These are phyloP conservation scores for Mirounga angustirostris DNA, from an alignment of 2,113 vertebrate species.

Conservation along the genomic window DNA sequence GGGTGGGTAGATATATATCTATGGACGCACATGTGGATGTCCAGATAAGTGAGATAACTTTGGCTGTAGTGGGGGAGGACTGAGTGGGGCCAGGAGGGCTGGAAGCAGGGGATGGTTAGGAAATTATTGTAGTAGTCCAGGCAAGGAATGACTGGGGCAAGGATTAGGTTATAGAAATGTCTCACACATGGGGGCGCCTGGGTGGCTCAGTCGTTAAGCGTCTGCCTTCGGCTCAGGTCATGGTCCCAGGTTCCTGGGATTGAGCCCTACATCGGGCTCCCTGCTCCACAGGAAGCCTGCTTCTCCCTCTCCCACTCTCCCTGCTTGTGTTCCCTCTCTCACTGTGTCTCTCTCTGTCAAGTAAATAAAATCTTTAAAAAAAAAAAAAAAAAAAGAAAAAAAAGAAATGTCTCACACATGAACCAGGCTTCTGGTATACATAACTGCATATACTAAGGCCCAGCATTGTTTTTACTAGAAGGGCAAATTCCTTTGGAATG, in stretches of 20 bases:
- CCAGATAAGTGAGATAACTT: not conserved
- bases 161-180: not conserved
- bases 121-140: not conserved
- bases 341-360: too few relatives aligned
- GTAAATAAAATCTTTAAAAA: too few relatives aligned
- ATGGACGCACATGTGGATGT: accelerated
- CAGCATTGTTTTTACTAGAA: not conserved
- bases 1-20: not conserved
- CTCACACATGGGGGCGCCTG: not conserved
- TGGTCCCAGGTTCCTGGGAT: too few relatives aligned
- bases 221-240: too few relatives aligned
- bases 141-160: not conserved
- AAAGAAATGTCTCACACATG: not conserved
- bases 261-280: too few relatives aligned
- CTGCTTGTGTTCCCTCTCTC: too few relatives aligned
- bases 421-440: not conserved
- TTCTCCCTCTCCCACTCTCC: too few relatives aligned
- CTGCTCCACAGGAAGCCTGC: too few relatives aligned
- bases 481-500: slow-evolving; percentile 22
- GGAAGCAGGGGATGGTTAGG: not conserved
- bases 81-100: not conserved
- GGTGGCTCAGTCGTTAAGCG: too few relatives aligned
- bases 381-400: too few relatives aligned
- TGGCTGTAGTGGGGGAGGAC: not conserved
- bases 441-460: not conserved